These are phyloP conservation scores for Scotopteryx bipunctaria DNA, from an alignment of 2,888 invertebrate species.

Conservation along the genomic window DNA sequence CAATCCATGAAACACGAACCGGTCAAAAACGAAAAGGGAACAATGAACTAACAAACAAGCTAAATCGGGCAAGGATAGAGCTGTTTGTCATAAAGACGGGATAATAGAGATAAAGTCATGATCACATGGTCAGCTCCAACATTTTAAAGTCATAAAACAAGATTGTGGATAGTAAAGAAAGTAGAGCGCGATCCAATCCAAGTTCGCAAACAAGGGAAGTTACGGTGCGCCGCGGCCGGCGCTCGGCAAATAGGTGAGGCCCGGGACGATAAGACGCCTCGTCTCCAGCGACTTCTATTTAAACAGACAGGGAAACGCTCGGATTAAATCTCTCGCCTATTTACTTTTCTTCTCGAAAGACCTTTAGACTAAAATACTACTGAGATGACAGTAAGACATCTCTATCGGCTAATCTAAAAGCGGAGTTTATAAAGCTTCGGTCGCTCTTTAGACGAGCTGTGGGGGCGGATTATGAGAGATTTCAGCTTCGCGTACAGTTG, in stretches of 20 bases:
- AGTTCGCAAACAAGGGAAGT: conserved; percentile 83
- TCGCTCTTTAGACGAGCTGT: conserved; percentile 49
- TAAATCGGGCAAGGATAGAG: conserved; percentile 36
- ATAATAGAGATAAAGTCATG: conserved; percentile 52
- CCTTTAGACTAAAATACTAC: conserved; percentile 64
- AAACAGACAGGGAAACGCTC: conserved; percentile 76
- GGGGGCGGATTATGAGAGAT: conserved; percentile 68
- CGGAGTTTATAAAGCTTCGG: conserved; percentile 63
- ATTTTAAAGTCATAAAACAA: conserved; percentile 80
- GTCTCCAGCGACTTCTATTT: conserved; percentile 78
- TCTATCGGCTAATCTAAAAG: conserved; percentile 69
- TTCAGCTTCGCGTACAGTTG: conserved; percentile 58
- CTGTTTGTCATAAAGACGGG: conserved; percentile 45
- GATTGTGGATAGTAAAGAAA: conserved; percentile 77
- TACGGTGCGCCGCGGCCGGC: conserved; percentile 58
- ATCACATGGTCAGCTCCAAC: conserved; percentile 60
- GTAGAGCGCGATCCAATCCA: conserved; percentile 81
- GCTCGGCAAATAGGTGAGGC: conserved; percentile 71
- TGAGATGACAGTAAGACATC: conserved; percentile 69
- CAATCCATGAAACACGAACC: conserved; percentile 29
- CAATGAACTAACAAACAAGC: conserved; percentile 36
- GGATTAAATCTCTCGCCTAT: conserved; percentile 75
- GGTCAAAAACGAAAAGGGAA: conserved; percentile 31
- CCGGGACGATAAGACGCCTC: conserved; percentile 74
- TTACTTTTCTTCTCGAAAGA: conserved; percentile 69